Evolutionary conservation across 2,888 invertebrate species (phyloP), one percentile per base, ranked within the genome.

Genomic region (Odontocolon sp.): DNA sequence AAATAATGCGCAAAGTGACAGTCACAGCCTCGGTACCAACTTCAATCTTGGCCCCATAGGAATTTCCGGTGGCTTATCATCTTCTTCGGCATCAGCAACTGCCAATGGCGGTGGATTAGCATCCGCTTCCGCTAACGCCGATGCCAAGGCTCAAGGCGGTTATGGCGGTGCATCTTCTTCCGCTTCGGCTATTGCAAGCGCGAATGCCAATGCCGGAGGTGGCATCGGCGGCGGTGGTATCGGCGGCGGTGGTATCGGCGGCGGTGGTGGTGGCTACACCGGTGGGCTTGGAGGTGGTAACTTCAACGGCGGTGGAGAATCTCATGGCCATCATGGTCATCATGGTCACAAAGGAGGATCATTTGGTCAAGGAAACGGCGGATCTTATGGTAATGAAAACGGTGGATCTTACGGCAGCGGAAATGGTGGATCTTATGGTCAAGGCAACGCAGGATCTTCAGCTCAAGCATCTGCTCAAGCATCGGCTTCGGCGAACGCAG

Each of bases 41-140:
- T 74, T 89, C 2, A 83, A 85, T 42, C 40, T 88, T 3, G 88
- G 88, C 0, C 86, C 85, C 4, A 56, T 89, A 28, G 85, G 86
- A 2, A 64, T 89, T 14, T 80, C 83, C 6, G 68, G 81, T 1
- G 80, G 81, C 14, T 4, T 86, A 2, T 77, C 83, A 4, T 80
- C 81, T 0, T 80, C 88, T 0, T 78, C 82, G 2, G 82, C 87
- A 2, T 77, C 81, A 0, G 86, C 88, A 2, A 70, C 69, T 0
- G 82, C 84, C 6, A 79, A 74, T 36, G 84, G 81, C 23, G 73
- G 63, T 18, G 85, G 80, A 1, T 45, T 54, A 3, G 79, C 80
- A 2, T 52, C 33, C 5, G 79, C 79, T 0, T 28, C 38, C 16
- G 80, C 81, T 0, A 70, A 59, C 28, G 78, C 81, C 3, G 76